These are phyloP conservation scores for Sitobion miscanthi DNA, from an alignment of 1,140 invertebrate species.

Conservation along the genomic window DNA sequence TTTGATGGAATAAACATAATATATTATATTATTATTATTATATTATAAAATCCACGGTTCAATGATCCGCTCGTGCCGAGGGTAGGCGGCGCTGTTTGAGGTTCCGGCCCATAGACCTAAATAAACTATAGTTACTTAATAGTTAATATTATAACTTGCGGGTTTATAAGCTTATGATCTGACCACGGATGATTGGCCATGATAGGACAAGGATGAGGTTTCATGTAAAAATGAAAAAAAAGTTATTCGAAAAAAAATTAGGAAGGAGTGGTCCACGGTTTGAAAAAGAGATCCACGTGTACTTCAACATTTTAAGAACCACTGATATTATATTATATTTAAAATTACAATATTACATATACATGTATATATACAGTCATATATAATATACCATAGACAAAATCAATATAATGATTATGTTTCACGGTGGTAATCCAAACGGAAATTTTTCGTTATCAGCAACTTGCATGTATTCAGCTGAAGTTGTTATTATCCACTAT, in stretches of 20 bases:
- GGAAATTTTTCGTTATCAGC: constrained; percentile 1
- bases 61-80: not conserved
- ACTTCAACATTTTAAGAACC: not conserved
- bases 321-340: not conserved
- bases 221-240: not conserved
- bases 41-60: not conserved
- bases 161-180: not conserved
- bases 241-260: not conserved
- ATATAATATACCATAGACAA: not conserved
- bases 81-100: not conserved
- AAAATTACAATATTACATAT: not conserved
- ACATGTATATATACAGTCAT: no score
- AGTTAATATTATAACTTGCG: not conserved
- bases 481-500: not conserved
- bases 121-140: not conserved
- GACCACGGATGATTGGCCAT: not conserved
- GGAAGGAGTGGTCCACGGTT: not conserved
- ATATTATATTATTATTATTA: no score
- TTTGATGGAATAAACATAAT: no score
- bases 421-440: not conserved
- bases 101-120: not conserved
- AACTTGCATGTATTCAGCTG: constrained; percentile 3
- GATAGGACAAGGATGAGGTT: not conserved
- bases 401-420: not conserved
- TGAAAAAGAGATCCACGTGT: not conserved